These are phyloP conservation scores for Luperina nickerlii DNA, from an alignment of 2,888 invertebrate species.

Conservation along the genomic window DNA sequence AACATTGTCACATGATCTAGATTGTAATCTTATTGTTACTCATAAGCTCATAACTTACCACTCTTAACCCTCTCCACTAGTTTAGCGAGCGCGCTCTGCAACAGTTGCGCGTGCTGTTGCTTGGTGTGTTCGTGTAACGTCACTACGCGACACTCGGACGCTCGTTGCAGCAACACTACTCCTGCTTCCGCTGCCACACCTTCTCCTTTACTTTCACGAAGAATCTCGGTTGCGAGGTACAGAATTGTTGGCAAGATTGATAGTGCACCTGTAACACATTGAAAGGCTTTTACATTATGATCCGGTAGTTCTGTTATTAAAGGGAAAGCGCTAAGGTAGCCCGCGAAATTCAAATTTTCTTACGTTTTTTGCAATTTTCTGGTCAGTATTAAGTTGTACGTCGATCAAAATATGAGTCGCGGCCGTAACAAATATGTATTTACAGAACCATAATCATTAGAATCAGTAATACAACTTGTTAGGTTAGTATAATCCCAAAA, in stretches of 20 bases:
- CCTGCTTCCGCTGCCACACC: conserved; percentile 92
- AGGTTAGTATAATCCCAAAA: too few species aligned
- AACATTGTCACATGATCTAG: too few species aligned
- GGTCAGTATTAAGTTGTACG: too few species aligned
- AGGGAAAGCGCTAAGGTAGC: too few species aligned
- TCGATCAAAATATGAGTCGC: too few species aligned
- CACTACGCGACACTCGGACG: conserved; percentile 94
- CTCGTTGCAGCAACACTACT: conserved; percentile 93
- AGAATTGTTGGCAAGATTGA: conserved; percentile 97
- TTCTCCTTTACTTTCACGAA: conserved; percentile 94
- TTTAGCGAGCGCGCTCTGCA: conserved; percentile 97
- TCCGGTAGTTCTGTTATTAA: background rate
- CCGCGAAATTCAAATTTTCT: too few species aligned
- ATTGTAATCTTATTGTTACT: too few species aligned
- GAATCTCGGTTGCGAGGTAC: conserved; percentile 97
- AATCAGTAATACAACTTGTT: too few species aligned
- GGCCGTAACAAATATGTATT: too few species aligned
- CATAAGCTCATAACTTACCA: conserved; percentile 79
- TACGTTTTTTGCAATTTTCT: too few species aligned
- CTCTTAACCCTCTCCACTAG: conserved; percentile 97
- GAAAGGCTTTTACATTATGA: background rate
- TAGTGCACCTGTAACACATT: conserved; percentile 91
- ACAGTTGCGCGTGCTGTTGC: conserved; percentile 94
- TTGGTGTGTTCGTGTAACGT: conserved; percentile 92
- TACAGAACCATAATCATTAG: too few species aligned